Evolutionary conservation across 2,113 vertebrate genomes (phyloP).

Genomic region (Hypomesus transpacificus): DNA sequence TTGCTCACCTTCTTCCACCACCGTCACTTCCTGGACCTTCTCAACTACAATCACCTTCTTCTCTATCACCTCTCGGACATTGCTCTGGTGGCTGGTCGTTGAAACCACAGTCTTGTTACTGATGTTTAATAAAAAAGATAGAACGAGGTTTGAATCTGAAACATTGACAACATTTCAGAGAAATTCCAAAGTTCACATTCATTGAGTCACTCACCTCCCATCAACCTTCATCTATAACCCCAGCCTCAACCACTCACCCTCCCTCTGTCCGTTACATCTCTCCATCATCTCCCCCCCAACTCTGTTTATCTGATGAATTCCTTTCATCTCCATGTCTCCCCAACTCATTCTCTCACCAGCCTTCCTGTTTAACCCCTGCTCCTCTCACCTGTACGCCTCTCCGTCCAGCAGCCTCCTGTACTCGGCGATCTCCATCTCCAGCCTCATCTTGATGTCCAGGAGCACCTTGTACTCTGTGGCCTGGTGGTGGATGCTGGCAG

Average conservation of each 20-base stretch:
- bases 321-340: not conserved
- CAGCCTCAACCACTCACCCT: not conserved
- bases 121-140: too few relatives aligned
- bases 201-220: too few relatives aligned
- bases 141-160: too few relatives aligned
- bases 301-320: not conserved
- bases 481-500: constrained; percentile 38
- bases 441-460: constrained; percentile 70
- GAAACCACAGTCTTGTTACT: constrained; percentile 26
- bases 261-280: constrained; percentile 13
- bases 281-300: not conserved
- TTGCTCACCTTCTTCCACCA: constrained; percentile 40
- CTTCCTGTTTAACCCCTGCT: not conserved
- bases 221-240: not conserved
- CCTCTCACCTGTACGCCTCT: constrained; percentile 41
- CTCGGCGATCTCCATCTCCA: constrained; percentile 70
- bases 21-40: not conserved
- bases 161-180: too few relatives aligned
- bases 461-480: constrained; percentile 50
- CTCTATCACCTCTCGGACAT: constrained; percentile 2
- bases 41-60: not conserved
- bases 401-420: constrained; percentile 70
- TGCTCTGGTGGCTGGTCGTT: not conserved
- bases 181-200: too few relatives aligned
- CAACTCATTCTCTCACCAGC: not conserved